A percentile compares a stretch with the other conserved stretches of the same genome.
phyloP scores from a whole-genome alignment of 2,113 vertebrate species.

The Trematocara macrostoma region DNA sequence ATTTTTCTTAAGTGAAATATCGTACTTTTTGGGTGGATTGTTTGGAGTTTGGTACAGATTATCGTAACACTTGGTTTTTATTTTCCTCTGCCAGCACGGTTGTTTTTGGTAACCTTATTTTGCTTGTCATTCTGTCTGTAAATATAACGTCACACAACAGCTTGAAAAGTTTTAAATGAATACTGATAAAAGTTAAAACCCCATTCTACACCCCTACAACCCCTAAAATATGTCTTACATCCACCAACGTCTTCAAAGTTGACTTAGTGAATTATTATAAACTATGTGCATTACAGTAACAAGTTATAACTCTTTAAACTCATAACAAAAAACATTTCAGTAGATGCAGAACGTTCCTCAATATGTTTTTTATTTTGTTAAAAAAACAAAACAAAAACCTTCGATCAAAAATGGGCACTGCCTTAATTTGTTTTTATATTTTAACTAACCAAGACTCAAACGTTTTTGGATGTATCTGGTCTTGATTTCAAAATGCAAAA shows the following conservation, averaged over 20 bases:
- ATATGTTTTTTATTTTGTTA: background rate
- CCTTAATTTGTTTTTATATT: background rate
- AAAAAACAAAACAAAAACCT: fast-evolving
- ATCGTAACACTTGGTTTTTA: background rate
- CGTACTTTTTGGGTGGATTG: background rate
- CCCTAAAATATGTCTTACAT: background rate
- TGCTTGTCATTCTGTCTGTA: background rate
- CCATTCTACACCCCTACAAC: background rate
- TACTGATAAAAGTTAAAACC: background rate
- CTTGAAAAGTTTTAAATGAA: background rate
- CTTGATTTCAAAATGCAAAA: background rate
- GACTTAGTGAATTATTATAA: background rate
- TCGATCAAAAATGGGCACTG: background rate
- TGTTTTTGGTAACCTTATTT: background rate
- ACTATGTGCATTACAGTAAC: background rate
- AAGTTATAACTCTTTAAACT: background rate
- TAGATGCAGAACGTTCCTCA: background rate
- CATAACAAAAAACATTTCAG: background rate
- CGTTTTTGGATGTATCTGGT: background rate
- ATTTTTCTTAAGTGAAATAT: background rate
- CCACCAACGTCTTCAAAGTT: background rate
- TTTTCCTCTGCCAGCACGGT: background rate
- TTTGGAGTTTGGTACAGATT: background rate
- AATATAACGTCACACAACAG: background rate
- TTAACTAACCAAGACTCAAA: background rate